Evolutionary conservation across 2,113 vertebrate genomes (phyloP), one percentile per base, ranked within the genome.

Genomic region (Herpailurus yagouaroundi): DNA sequence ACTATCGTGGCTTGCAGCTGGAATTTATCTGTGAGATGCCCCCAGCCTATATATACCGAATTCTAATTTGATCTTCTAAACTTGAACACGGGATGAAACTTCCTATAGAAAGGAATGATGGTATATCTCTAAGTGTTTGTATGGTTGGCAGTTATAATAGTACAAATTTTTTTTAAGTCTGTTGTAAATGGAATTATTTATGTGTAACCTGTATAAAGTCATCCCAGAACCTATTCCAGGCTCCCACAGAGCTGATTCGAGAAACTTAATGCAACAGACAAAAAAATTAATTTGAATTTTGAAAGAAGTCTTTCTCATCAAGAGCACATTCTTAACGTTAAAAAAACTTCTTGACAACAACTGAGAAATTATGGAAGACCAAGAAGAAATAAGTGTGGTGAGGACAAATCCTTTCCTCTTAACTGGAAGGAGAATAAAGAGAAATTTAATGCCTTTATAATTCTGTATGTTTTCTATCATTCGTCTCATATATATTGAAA

Each of bases 11-110:
- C 94, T 64, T 94, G 18, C 33, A 97, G 90, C 18, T 84, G 29
- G 60, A 88, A 95, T 97, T 97, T 97, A 97, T 81, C 83, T 60
- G 50, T 80, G 27, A 94, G 60, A 63, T 97, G 71, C 77, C 50
- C 21, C 66, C 91, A 79, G 68, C 79, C 33, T 82, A 55, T n/a
- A 1, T 66, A 64, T 89, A 93, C 52, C 55, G 50, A 93, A 92
- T 91, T 63, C 29, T 90, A 69, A 55, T 71, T 69, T 91, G 38
- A 88, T 92, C 6, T 94, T 84, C 68, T 96, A 92, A 92, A 97
- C 7, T 52, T 71, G 55, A 95, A 79, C 13, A 68, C 4, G 83
- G 45, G 8, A 55, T 45, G 23, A 90, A 94, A 64, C 45, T 86
- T 94, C 21, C 48, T 36, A 1, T 23, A 81, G 57, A 85, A 88